Evolutionary conservation across 35 echinoderm and acorn worm species (phyloP).

Genomic region (Ophiothrix spiculata): DNA sequence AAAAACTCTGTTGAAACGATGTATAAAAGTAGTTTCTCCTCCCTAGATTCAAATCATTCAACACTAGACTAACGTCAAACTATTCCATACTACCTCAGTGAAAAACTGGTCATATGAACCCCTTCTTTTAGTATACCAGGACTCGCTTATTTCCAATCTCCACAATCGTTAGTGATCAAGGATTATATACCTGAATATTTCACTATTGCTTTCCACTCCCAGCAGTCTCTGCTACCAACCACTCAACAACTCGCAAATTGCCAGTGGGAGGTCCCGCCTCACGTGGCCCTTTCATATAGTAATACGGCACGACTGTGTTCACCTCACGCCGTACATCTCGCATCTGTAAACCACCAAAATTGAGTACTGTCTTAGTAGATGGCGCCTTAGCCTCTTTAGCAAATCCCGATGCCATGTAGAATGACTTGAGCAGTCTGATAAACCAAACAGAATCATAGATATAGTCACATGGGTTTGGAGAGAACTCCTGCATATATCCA

Average conservation of each 20-base stretch:
- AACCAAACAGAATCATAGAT: slow-evolving; percentile 37
- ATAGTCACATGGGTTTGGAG: slow-evolving; percentile 34
- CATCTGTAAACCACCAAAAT: slow-evolving; percentile 40
- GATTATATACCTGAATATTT: too few relatives aligned
- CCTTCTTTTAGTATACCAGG: too few relatives aligned
- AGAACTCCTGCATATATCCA: not conserved
- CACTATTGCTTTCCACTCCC: not conserved
- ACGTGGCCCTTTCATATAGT: slow-evolving; percentile 18
- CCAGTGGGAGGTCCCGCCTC: slow-evolving; percentile 3
- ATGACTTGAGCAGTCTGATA: slow-evolving; percentile 25
- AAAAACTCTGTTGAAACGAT: too few relatives aligned
- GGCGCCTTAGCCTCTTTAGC: slow-evolving; percentile 1
- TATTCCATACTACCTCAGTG: too few relatives aligned
- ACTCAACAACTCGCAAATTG: slow-evolving; percentile 46
- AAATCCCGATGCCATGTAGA: not conserved
- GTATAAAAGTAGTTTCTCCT: too few relatives aligned
- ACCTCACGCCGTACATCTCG: slow-evolving; percentile 42
- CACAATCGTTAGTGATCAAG: too few relatives aligned
- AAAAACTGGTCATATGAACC: too few relatives aligned
- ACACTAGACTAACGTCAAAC: too few relatives aligned
- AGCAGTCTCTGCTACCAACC: not conserved
- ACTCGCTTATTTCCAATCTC: too few relatives aligned
- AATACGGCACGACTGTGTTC: slow-evolving; percentile 49
- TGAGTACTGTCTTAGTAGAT: not conserved
- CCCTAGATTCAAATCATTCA: too few relatives aligned